These are phyloP conservation scores for Drosophila koepferae DNA, from an alignment of 2,888 invertebrate genomes.

Conservation along the genomic window DNA sequence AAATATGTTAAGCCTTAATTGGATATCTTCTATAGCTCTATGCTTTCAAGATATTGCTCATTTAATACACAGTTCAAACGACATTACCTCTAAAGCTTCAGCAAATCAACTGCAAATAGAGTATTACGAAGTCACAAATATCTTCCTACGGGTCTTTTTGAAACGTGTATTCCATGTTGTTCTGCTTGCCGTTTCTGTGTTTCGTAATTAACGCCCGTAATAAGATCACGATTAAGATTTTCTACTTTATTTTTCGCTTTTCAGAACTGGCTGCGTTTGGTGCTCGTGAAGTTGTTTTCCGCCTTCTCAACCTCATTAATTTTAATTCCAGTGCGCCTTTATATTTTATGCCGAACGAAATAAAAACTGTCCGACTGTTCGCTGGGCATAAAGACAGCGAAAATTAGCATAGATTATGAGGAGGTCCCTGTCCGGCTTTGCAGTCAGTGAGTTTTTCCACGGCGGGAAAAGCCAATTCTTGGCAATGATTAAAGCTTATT, in stretches of 20 bases:
- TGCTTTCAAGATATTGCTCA: not conserved
- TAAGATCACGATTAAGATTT: conserved; percentile 82
- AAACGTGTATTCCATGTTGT: conserved; percentile 1
- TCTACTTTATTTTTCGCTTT: conserved; percentile 25
- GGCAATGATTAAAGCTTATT: conserved; percentile 43
- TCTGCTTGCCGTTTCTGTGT: conserved; percentile 32
- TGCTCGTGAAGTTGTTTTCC: conserved; percentile 26
- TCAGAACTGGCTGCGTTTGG: conserved; percentile 15
- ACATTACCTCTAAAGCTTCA: too few relatives aligned
- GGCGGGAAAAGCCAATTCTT: conserved; percentile 41
- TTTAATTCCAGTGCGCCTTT: conserved; percentile 56
- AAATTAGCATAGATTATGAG: conserved; percentile 75
- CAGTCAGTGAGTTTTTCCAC: conserved; percentile 16
- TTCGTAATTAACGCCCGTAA: conserved; percentile 84
- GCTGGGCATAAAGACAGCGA: conserved; percentile 45
- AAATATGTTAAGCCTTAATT: not conserved
- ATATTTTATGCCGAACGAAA: conserved; percentile 38
- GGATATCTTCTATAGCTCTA: too few relatives aligned
- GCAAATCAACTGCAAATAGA: not conserved
- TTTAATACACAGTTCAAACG: too few relatives aligned
- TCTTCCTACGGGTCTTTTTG: conserved; percentile 10
- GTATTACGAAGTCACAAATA: not conserved
- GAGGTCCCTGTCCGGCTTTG: conserved; percentile 39
- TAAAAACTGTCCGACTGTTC: conserved; percentile 52
- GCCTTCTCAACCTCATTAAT: conserved; percentile 70